Base-by-base conservation (phyloP, 2,797 vertebrate genomes). In the Acrossocheilus wenchowensis region DNA sequence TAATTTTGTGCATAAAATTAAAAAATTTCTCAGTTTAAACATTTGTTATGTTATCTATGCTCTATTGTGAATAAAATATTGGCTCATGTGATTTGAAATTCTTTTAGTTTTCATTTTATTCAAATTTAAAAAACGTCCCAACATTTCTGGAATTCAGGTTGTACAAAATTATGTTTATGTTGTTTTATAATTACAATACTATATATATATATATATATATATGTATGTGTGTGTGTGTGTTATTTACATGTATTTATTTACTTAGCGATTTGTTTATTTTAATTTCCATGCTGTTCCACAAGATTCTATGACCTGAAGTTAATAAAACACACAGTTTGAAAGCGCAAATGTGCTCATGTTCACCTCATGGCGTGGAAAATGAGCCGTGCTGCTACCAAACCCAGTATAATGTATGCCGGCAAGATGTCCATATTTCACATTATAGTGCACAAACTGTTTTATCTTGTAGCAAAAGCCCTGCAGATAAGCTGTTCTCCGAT, bases 401-500 rank as follows among this genome's bases (percentile, higher is more conserved):
- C 78, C 72, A 8, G 45, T 82, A 57, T 77, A 66, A 90, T 71
- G 36, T 57, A 84, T 74, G 74, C 81, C 54, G 43, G 50, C 41
- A 86, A 54, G 83, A 89, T 66, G 48, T 84, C 41, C 72, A 69
- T 81, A 57, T 43, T 78, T 34, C 68, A 74, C 48, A 74, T 41
- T 78, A 80, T 52, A 72, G 52, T 69, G 48, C 75, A 45, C 60
- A 78, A 82, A 84, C 81, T 81, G 60, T 83, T 87, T 88, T 78
- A 85, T 89, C 69, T 52, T 45, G 86, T 41, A 73, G 89, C 69
- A 86, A 83, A 88, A 88, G 81, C 36, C 60, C 34, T 34, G 80
- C 43, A 82, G 93, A 94, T 92, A 75, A 93, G 92, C 92, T 92
- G 90, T 91, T 95, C 94, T 93, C 94, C 87, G 90, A 90, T 57